These are phyloP conservation scores for Hippocampus kuda DNA, from an alignment of 2,797 vertebrate genomes.

Conservation along the genomic window DNA sequence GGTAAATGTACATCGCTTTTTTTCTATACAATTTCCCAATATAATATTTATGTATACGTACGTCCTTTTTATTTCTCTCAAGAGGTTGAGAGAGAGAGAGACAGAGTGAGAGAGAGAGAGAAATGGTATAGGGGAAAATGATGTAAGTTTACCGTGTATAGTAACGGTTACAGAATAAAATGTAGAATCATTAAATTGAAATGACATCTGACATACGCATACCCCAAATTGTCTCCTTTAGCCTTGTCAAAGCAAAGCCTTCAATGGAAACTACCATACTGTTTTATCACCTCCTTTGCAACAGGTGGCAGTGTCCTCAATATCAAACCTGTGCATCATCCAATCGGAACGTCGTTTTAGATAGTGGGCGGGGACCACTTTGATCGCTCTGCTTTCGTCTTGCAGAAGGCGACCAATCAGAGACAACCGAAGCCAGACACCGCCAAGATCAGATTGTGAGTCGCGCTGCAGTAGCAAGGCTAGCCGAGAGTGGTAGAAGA, in stretches of 20 bases:
- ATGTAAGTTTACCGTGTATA: too few species aligned
- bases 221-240: too few species aligned
- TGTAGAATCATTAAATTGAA: neutral
- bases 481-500: constrained; percentile 37
- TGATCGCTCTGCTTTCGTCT: constrained; percentile 48
- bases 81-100: too few species aligned
- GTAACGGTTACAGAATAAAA: neutral
- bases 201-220: neutral
- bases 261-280: neutral
- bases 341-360: constrained; percentile 19
- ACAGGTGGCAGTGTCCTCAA: constrained; percentile 28
- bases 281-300: constrained; percentile 27
- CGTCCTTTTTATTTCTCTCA: too few species aligned
- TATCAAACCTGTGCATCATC: neutral
- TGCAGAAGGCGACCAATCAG: constrained; percentile 55
- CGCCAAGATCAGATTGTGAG: constrained; percentile 77
- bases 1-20: neutral
- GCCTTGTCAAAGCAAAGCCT: neutral
- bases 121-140: too few species aligned
- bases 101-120: too few species aligned
- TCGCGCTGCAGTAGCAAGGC: constrained; percentile 49
- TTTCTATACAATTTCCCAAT: too few species aligned
- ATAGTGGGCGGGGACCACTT: constrained; percentile 33
- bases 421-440: constrained; percentile 54
- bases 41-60: too few species aligned